phyloP scores from a whole-genome alignment of 1,140 invertebrate genomes.

The Vollenhovia emeryi region DNA sequence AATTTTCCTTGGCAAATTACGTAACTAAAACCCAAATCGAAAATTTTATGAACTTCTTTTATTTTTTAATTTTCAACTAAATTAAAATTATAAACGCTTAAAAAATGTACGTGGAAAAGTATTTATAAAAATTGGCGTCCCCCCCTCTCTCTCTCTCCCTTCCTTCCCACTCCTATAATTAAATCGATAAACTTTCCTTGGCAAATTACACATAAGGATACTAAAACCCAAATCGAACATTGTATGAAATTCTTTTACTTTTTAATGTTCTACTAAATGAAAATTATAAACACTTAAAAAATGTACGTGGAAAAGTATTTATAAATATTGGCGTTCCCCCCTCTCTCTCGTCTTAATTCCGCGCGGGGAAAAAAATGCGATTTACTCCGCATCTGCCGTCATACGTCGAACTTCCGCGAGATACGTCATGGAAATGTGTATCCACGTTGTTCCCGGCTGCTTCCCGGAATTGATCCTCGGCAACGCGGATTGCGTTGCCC shows the following conservation, averaged over 20 bases:
- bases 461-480: conserved; percentile 27
- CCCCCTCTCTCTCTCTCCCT: neutral
- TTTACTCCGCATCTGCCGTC: neutral
- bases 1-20: neutral
- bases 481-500: conserved; percentile 11
- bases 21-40: neutral
- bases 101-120: neutral
- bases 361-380: neutral
- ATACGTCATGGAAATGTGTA: neutral
- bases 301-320: neutral
- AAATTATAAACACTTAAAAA: neutral
- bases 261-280: neutral
- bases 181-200: conserved; percentile 2
- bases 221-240: neutral
- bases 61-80: neutral
- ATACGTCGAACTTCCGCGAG: neutral
- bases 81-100: neutral
- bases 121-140: neutral
- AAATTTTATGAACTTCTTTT: neutral
- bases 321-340: neutral
- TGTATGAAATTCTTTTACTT: neutral
- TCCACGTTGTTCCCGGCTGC: neutral
- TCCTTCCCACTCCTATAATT: neutral
- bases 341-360: neutral
- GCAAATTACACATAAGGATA: too few species aligned